Evolutionary conservation across 2,797 vertebrate species (phyloP).

Genomic region (Cirrhinus mrigala): DNA sequence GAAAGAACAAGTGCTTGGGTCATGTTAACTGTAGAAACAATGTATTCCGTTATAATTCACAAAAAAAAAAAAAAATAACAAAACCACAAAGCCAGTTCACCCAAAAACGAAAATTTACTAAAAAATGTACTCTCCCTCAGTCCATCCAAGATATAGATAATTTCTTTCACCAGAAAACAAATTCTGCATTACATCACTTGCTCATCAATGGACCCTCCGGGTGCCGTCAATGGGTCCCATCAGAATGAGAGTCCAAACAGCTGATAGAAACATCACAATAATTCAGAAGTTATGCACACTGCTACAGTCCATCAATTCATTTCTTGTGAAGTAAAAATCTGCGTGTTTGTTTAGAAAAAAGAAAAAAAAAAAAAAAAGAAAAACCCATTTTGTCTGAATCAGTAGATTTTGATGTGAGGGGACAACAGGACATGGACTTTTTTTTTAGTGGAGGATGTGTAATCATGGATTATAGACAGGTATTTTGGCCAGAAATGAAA

Average conservation of each 20-base stretch:
- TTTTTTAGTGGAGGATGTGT: no score
- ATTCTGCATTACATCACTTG: not conserved
- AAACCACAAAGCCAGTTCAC: not conserved
- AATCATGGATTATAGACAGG: no score
- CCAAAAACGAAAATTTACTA: not conserved
- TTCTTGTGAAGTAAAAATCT: not conserved
- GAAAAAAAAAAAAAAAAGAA: no score
- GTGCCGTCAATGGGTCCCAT: not conserved
- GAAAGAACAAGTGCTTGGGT: not conserved
- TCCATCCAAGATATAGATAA: not conserved
- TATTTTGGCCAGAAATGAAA: no score
- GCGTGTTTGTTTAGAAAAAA: no score
- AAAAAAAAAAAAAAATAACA: not conserved
- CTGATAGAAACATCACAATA: not conserved
- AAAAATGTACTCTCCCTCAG: not conserved
- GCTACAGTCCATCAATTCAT: not conserved
- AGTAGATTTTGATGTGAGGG: no score
- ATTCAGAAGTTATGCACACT: not conserved
- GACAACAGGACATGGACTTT: no score
- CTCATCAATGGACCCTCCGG: not conserved
- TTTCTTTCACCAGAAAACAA: not conserved
- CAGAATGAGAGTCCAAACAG: no score
- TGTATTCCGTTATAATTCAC: not conserved
- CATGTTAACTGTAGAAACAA: not conserved
- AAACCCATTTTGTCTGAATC: no score